Conservation (phyloP, 2,797 vertebrate species). For the Eupleurogrammus muticus region DNA sequence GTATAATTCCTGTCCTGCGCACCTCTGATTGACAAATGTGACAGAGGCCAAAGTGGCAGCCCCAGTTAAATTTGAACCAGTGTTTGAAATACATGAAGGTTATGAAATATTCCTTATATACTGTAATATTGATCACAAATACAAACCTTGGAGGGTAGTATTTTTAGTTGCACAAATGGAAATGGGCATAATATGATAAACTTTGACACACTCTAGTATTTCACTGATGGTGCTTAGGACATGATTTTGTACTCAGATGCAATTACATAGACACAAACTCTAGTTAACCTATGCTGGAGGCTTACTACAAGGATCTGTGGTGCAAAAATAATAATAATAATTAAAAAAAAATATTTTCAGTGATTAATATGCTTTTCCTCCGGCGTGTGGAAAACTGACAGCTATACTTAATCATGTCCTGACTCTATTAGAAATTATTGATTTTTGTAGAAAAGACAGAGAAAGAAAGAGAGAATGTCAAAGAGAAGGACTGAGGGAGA, state of each 20-base stretch:
- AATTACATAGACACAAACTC: conserved; percentile 16
- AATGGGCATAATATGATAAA: conserved; percentile 25
- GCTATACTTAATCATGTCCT: conserved; percentile 78
- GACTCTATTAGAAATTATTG: conserved; percentile 84
- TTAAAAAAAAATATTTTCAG: conserved; percentile 77
- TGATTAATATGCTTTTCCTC: conserved; percentile 79
- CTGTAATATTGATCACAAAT: conserved; percentile 5
- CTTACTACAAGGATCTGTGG: conserved; percentile 38
- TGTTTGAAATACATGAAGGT: conserved; percentile 1
- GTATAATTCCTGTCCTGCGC: too few species aligned
- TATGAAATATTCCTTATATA: conserved; percentile 8
- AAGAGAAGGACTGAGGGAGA: too few species aligned
- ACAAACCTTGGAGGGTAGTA: conserved; percentile 2
- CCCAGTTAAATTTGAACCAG: not conserved
- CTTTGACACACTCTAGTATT: conserved; percentile 19
- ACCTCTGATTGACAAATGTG: not conserved
- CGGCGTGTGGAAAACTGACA: conserved; percentile 70
- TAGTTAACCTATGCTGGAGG: conserved; percentile 47
- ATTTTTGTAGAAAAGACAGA: conserved; percentile 63
- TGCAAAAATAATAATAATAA: conserved; percentile 77
- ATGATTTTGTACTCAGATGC: not conserved
- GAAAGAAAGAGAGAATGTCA: conserved; percentile 32
- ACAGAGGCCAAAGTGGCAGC: conserved; percentile 5
- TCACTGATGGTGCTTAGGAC: conserved; percentile 10
- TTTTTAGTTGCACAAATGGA: conserved; percentile 25